Evolutionary conservation across 2,888 invertebrate species (phyloP).

Genomic region (Dryobotodes eremita): DNA sequence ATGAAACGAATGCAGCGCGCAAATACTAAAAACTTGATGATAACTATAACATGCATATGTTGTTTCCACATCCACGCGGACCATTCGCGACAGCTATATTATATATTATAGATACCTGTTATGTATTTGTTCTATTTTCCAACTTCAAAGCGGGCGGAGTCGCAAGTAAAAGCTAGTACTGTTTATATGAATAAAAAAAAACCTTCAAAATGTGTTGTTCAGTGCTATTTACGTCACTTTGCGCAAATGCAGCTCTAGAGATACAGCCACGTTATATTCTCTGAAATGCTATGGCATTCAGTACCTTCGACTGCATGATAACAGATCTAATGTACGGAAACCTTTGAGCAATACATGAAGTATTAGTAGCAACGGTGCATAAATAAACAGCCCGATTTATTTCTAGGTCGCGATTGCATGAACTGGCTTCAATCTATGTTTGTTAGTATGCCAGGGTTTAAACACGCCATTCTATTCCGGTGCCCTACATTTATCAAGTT

Average conservation of each 20-base stretch:
- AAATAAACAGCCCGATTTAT: conserved; percentile 58
- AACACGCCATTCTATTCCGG: conserved; percentile 59
- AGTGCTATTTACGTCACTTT: neutral
- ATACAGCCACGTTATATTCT: neutral
- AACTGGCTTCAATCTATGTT: conserved; percentile 57
- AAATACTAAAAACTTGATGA: neutral
- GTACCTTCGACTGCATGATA: neutral
- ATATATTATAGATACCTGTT: neutral
- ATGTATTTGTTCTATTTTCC: neutral
- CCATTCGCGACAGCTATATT: neutral
- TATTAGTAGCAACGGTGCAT: conserved; percentile 48
- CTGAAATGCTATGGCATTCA: neutral
- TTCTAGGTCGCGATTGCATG: conserved; percentile 70
- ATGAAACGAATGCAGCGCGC: neutral
- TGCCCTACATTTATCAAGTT: conserved; percentile 54
- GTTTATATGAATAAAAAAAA: neutral
- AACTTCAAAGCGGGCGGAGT: neutral
- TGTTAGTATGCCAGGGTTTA: conserved; percentile 60
- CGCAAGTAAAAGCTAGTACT: neutral
- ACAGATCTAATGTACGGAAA: neutral
- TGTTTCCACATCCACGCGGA: neutral
- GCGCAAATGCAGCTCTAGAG: neutral
- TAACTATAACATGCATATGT: neutral
- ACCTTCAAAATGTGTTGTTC: neutral
- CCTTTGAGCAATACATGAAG: conserved; percentile 10